These are phyloP conservation scores for Sarcophaga caerulescens DNA, from an alignment of 2,888 invertebrate genomes.

Conservation along the genomic window DNA sequence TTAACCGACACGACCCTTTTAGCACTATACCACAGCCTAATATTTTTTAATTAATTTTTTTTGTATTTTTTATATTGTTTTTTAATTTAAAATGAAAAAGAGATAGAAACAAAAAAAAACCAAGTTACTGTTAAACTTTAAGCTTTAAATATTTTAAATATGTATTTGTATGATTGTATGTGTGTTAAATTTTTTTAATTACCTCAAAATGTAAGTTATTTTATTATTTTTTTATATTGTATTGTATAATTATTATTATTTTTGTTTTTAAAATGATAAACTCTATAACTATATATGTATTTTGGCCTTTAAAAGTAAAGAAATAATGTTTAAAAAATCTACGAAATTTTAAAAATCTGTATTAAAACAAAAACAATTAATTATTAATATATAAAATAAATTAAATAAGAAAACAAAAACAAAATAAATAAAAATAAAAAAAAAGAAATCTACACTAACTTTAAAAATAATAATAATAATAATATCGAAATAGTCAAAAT, in stretches of 20 bases:
- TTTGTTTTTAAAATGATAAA: slow-evolving; percentile 8
- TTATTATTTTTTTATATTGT: slow-evolving; percentile 48
- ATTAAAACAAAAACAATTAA: background rate
- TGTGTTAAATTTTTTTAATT: slow-evolving; percentile 69
- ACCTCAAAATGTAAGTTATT: slow-evolving; percentile 73
- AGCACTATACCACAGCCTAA: background rate
- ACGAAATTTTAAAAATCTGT: slow-evolving; percentile 27
- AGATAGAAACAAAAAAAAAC: slow-evolving; percentile 23
- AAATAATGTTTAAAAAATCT: slow-evolving; percentile 4
- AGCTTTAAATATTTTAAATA: slow-evolving; percentile 66
- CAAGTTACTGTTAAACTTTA: slow-evolving; percentile 65
- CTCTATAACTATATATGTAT: slow-evolving; percentile 36
- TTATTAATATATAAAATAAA: slow-evolving; percentile 52
- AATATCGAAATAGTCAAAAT: slow-evolving; percentile 68
- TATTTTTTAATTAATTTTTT: background rate
- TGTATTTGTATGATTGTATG: slow-evolving; percentile 1
- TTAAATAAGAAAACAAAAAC: slow-evolving; percentile 23
- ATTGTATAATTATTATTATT: slow-evolving; percentile 14
- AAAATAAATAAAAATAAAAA: slow-evolving; percentile 8
- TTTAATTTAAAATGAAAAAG: slow-evolving; percentile 29
- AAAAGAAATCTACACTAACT: slow-evolving; percentile 55
- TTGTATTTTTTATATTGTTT: slow-evolving; percentile 33
- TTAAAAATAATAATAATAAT: slow-evolving; percentile 48
- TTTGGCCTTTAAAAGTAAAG: slow-evolving; percentile 39
- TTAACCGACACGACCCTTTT: background rate